Base-by-base conservation (phyloP, 35 echinoderm and acorn worm species). In the Apostichopus parvimensis region DNA sequence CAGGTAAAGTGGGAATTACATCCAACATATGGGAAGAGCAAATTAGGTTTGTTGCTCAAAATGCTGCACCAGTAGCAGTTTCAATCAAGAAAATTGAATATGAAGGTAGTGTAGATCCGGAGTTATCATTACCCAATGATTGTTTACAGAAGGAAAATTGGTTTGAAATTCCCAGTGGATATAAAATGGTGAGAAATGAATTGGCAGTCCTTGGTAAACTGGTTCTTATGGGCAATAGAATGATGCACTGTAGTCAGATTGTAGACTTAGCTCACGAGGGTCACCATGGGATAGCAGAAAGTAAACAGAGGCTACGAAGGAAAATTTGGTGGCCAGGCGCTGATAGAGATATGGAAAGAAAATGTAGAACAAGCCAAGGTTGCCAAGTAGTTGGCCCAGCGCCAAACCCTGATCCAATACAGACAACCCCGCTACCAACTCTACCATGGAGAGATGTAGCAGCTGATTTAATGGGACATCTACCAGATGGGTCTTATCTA, bases 181-280 rank as follows among this genome's bases (percentile, higher is more conserved):
- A 87, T 28, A 72, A 87, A 87, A 87, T 87, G 85, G 76, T 90
- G 2, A 90, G 34, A 23, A 75, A 17, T 8, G 88, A 90, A 78
- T 26, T 78, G n/a, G 88, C 71, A 53, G 72, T 90, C 1, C 18
- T 90, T 20, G 73, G 88, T 79, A 90, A 90, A 90, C n/a, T 79
- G 2, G 1, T 78, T 55, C 73, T 90, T 20, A 78, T 54, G 72
- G 76, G 71, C 10, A 64, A 54, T 72, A 24, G 24, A 7, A 1
- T n/a, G n/a, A 0, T n/a, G 7, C 17, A 18, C 14, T 0, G 21
- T 18, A 75, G 17, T 7, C 6, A 22, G 15, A 75, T 75, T 22
- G 7, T 22, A n/a, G 71, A 14, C 5, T 6, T 22, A 6, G 70
- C n/a, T 6, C 17, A 0, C n/a, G 71, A 75, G 4, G 2, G 71